Base-by-base conservation (phyloP, 2,797 vertebrate species). In the Brotula barbata region DNA sequence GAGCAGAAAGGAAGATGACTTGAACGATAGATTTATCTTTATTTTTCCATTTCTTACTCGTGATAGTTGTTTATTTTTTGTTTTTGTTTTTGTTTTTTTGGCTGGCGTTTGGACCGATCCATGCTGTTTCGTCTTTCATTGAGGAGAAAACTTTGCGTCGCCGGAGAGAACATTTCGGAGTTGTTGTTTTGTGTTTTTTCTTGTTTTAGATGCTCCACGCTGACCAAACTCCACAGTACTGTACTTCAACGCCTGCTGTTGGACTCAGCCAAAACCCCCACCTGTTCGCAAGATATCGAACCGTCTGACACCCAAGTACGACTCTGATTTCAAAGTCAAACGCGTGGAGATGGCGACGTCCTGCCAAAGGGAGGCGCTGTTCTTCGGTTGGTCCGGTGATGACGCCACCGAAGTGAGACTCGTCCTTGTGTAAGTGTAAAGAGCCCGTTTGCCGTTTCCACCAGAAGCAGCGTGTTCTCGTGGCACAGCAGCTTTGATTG, bases 1-100 rank as follows among this genome's bases (percentile, higher is more conserved):
- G 70, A 69, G 67, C 50, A 59, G 55, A 75, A 65, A 65, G 71
- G 58, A 73, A 67, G 72, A 81, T 52, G 62, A 89, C 81, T 77
- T 88, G 75, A 89, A 86, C 67, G 74, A 80, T 52, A 37, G 44
- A 68, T 70, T 53, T 65, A 37, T 71, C 67, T 73, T 72, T 49
- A 16, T 60, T 78, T 78, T 71, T 50, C 17, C 14, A 15, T 50
- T 64, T 56, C 11, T 44, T 23, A 8, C 12, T 75, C 44, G 45
- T 68, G 56, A 61, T 44, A 14, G 13, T 4, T 36, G 34, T 7
- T n/a, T n/a, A 10, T n/a, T 71, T 79, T 70, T 57, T 20, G 16
- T 52, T 69, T 66, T 73, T 71, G 62, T 63, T 51, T 37, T 50
- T 37, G 14, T 37, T 41, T 60, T 64, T 15, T 41, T 71, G n/a